Percentiles rank a stretch among this genome's conserved stretches.
Evolutionary conservation across 2,888 invertebrate species (phyloP).

Genomic region (Andricus quercusramuli): DNA sequence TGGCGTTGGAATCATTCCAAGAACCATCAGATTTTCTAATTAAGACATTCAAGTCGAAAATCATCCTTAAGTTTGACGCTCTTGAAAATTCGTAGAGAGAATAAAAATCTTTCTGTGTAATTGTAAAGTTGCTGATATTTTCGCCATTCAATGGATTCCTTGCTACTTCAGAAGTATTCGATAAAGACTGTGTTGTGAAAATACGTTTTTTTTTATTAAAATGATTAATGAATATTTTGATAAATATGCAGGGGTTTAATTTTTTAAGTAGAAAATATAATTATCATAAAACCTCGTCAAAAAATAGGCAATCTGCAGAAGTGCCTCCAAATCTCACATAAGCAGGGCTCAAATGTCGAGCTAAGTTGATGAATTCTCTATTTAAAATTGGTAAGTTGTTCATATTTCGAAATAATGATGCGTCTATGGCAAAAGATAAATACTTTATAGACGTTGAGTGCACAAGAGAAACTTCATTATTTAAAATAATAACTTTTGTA

Average conservation of each 20-base stretch:
- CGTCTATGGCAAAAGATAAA: conserved; percentile 82
- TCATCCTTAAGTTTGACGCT: conserved; percentile 81
- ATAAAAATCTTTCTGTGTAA: conserved; percentile 81
- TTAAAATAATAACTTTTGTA: neutral
- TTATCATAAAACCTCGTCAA: conserved; percentile 77
- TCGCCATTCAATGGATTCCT: conserved; percentile 55
- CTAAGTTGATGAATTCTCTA: conserved; percentile 78
- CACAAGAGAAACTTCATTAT: conserved; percentile 2
- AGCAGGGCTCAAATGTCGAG: conserved; percentile 83
- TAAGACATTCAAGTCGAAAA: conserved; percentile 87
- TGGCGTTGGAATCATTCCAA: conserved; percentile 86
- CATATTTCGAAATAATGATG: conserved; percentile 76
- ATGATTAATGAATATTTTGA: neutral
- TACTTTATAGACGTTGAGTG: conserved; percentile 78
- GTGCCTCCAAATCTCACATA: conserved; percentile 86
- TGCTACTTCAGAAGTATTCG: neutral
- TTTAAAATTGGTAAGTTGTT: conserved; percentile 66
- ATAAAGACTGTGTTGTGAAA: conserved; percentile 46
- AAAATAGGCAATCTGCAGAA: conserved; percentile 85
- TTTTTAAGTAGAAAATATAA: neutral
- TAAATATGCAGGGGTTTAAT: neutral
- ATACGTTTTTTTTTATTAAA: neutral
- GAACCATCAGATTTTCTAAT: conserved; percentile 80
- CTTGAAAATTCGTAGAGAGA: conserved; percentile 83
- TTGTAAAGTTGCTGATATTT: conserved; percentile 78